Base-by-base conservation (phyloP, 2,797 vertebrate species). In the Sebastes iracundus region DNA sequence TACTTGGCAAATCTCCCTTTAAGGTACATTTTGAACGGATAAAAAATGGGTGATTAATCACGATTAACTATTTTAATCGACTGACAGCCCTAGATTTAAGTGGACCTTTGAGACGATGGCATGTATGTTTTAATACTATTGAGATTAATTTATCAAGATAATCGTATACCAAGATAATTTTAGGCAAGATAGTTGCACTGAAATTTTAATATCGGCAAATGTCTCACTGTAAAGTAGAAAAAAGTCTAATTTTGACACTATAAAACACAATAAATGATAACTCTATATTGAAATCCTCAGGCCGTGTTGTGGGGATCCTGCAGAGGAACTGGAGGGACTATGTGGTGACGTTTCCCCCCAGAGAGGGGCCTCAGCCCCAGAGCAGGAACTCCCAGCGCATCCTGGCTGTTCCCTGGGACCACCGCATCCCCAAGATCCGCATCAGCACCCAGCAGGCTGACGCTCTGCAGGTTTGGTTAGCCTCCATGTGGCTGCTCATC, bases 241-340 rank as follows among this genome's bases (percentile, higher is more conserved):
- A 27, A 53, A n/a, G 20, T 16, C 2, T n/a, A 5, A 32, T 55
- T 42, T 28, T 30, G 23, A 42, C 32, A 27, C 1, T 25, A n/a
- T 16, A 42, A 3, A 23, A 27, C 33, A 71, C 7, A 42, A 2
- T 16, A 20, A 53, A 18, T 38, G 14, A 28, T 55, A 6, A 13
- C 25, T 52, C 22, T 13, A 2, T 4, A 2, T 25, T 38, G 5
- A 52, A 82, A 63, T 35, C n/a, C 59, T 1, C 92, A 99, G 99
- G 98, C 59, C 96, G 95, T 27, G 96, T 99, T 2, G 97, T 99
- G 77, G 99, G 98, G 75, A 95, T 99, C 90, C 92, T 96, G 72
- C 98, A 99, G 79, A 97, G 98, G 93, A 99, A 98, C 90, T 99
- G 98, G 98, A 95, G 98, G 75, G 98, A 99, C 93, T 99, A 98